Base-by-base conservation (phyloP, 2,113 vertebrate species). In the Miniopterus natalensis region DNA sequence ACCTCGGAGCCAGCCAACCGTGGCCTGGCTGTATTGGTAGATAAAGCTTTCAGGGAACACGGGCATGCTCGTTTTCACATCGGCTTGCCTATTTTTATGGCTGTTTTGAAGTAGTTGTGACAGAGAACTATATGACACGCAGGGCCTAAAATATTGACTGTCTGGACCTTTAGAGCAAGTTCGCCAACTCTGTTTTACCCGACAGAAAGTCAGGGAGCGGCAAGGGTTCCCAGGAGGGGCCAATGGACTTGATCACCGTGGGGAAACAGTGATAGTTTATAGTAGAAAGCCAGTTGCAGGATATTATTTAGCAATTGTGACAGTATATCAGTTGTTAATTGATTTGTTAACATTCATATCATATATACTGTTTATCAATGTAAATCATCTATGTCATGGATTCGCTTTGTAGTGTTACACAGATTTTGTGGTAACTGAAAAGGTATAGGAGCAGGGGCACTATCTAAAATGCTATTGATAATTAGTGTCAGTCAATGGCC, bases 231-330 rank as follows among this genome's bases (percentile, higher is more conserved):
- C 47, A 88, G 83, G 55, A 45, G 15, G 53, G 77, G 12, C 68
- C 51, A 85, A 75, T 68, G 15, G 29, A 61, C 83, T 94, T 79
- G 47, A 45, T 73, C 36, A 93, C 13, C 49, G 88, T 85, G 31
- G 11, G 27, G 53, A 61, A 89, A 90, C 8, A 25, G 55, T 85
- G 55, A 45, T n/a, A 65, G 63, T 65, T 57, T 65, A 65, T 65
- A 65, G 63, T 31, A 63, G 36, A 36, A 36, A 36, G 36, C 36
- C 71, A 78, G 42, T 74, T 92, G 5, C 29, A 95, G 51, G 11
- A 36, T 95, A 78, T 71, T 88, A 68, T 53, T 90, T 80, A 91
- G 55, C 91, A 83, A 68, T 42, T 80, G n/a, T 73, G 78, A n/a
- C 4, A 21, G 10, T 59, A 9, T 91, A 81, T 85, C 8, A 15